Conservation (phyloP, 2,888 invertebrate species). For the Palloptera scutellata region DNA sequence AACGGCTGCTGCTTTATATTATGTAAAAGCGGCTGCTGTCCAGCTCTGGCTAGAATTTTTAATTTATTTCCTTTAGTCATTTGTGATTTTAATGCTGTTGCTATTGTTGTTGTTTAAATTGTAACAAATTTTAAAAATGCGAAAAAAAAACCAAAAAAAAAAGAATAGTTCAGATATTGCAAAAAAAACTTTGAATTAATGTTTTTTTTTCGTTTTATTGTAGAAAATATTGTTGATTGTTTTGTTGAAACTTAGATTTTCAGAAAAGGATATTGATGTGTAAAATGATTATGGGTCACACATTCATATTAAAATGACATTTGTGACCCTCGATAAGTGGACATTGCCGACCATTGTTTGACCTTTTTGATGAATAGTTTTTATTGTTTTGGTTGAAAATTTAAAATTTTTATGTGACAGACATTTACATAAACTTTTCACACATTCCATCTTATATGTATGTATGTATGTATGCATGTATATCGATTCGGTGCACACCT, state of each 20-base stretch:
- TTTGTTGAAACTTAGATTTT: no score
- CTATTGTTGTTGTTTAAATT: not conserved
- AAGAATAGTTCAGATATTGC: not conserved
- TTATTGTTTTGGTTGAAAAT: no score
- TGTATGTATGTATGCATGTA: no score
- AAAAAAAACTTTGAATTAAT: not conserved
- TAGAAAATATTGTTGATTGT: not conserved
- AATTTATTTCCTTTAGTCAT: slow-evolving; percentile 27
- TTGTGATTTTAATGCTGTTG: not conserved
- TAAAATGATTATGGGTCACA: not conserved
- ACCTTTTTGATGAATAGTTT: no score
- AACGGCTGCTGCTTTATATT: slow-evolving; percentile 37
- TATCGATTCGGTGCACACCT: no score
- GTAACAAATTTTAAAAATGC: not conserved
- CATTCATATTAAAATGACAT: slow-evolving; percentile 4
- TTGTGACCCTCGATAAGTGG: not conserved
- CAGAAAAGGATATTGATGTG: no score
- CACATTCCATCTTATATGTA: no score
- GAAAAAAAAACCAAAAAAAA: not conserved
- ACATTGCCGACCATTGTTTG: no score
- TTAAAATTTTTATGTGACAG: no score
- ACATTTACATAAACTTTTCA: no score
- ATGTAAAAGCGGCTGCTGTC: not conserved
- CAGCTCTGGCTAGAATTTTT: slow-evolving; percentile 26
- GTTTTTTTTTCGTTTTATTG: not conserved